Evolutionary conservation across 2,113 vertebrate species (phyloP).

Genomic region (Ascaphus truei): DNA sequence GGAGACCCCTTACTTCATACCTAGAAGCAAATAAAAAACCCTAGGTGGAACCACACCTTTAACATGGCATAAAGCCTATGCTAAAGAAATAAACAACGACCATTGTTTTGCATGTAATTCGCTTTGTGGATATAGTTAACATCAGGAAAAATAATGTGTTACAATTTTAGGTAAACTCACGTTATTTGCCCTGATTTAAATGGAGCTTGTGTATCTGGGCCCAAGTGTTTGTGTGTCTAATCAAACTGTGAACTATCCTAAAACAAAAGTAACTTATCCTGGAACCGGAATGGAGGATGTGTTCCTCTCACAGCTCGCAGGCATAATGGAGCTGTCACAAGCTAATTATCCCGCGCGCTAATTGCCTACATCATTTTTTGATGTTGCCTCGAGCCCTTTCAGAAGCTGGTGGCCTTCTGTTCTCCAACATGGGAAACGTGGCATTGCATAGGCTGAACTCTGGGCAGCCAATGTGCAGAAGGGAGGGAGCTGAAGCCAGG

Average conservation of each 20-base stretch:
- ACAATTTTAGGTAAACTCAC: too few relatives aligned
- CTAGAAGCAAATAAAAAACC: too few relatives aligned
- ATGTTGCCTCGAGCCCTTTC: slow-evolving; percentile 15
- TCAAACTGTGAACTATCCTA: background rate
- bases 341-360: slow-evolving; percentile 21
- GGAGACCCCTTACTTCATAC: too few relatives aligned
- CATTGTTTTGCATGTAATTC: background rate
- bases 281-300: background rate
- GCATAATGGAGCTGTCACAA: slow-evolving; percentile 25
- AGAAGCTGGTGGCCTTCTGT: slow-evolving; percentile 20
- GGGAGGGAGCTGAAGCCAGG: background rate
- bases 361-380: slow-evolving; percentile 24
- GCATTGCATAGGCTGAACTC: slow-evolving; percentile 2
- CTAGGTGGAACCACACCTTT: too few relatives aligned
- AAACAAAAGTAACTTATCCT: slow-evolving; percentile 1
- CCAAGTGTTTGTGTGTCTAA: background rate
- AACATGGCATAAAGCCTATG: too few relatives aligned
- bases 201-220: too few relatives aligned
- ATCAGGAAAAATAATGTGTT: too few relatives aligned
- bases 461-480: background rate
- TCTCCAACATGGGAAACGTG: background rate
- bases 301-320: background rate
- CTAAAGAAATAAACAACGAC: too few relatives aligned
- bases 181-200: too few relatives aligned
- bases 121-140: too few relatives aligned